These are phyloP conservation scores for Phylloscopus trochilus DNA, from an alignment of 2,113 vertebrate genomes.

Conservation along the genomic window DNA sequence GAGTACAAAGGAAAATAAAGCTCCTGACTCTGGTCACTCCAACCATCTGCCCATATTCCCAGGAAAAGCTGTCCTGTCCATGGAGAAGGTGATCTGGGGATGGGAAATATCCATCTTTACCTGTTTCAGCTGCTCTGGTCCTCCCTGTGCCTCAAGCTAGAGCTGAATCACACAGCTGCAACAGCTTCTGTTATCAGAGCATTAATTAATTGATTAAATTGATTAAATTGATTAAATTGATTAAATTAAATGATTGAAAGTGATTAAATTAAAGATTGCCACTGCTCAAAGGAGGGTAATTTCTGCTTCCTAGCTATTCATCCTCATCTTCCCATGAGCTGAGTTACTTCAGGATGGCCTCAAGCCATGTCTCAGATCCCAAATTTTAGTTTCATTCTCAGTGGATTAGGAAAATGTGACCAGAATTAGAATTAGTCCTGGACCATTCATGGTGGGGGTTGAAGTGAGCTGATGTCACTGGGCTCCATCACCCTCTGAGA, in stretches of 20 bases:
- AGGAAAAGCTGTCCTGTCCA: not conserved
- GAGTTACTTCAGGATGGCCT: not conserved
- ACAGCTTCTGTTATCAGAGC: not conserved
- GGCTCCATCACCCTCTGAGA: fast-evolving
- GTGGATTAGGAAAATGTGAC: not conserved
- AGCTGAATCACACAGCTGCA: not conserved
- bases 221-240: not conserved
- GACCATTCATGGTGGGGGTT: fast-evolving
- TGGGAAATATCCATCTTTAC: fast-evolving
- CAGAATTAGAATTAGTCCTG: not conserved
- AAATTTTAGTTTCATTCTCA: not conserved
- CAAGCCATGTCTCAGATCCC: not conserved
- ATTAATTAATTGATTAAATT: not conserved
- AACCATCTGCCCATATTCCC: not conserved
- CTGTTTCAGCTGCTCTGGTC: not conserved
- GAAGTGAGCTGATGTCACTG: fast-evolving
- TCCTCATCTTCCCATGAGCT: not conserved
- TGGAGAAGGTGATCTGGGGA: not conserved
- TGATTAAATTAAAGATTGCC: not conserved
- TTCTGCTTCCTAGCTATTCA: not conserved
- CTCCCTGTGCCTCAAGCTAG: not conserved
- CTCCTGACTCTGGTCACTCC: not conserved
- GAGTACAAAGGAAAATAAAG: not conserved
- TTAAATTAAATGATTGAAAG: not conserved
- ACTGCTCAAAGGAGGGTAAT: not conserved